A percentile compares a stretch with the other conserved stretches of the same genome.
These are phyloP conservation scores for Phacellophora camtschatica DNA, from an alignment of 30 jellyfish, hydroid and myxozoan species.

Conservation along the genomic window DNA sequence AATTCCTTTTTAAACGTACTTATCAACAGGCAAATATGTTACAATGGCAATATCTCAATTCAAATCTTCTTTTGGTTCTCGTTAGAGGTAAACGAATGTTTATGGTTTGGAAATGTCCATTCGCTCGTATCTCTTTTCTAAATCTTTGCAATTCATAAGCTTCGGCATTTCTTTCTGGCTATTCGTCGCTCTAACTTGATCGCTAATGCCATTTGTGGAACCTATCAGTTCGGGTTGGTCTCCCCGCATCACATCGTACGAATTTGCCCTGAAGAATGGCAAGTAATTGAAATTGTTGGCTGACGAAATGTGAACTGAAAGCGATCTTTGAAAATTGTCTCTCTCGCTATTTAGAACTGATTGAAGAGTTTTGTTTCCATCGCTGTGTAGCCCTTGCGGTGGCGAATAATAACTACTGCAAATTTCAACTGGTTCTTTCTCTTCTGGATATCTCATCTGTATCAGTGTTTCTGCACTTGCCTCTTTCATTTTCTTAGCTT, in stretches of 20 bases:
- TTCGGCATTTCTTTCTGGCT: neutral
- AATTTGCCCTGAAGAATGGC: neutral
- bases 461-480: neutral
- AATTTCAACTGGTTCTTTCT: neutral
- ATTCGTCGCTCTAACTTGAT: neutral
- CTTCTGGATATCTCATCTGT: neutral
- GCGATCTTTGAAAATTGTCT: neutral
- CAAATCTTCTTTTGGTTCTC: too few relatives aligned
- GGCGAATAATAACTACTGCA: neutral
- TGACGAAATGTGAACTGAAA: slow-evolving; percentile 11
- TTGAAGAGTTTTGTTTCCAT: neutral
- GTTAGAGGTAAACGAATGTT: too few relatives aligned
- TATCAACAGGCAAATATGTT: too few relatives aligned
- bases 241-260: neutral
- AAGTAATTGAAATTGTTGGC: neutral
- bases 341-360: neutral
- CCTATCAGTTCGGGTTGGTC: neutral
- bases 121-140: neutral
- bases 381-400: neutral
- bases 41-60: too few relatives aligned
- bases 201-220: neutral
- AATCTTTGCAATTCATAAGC: neutral
- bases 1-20: too few relatives aligned
- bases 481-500: neutral
- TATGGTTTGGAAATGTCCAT: slow-evolving; percentile 32